Percentiles rank a stretch among this genome's conserved stretches.
These are phyloP conservation scores for Pitangus sulphuratus DNA, from an alignment of 2,797 vertebrate species.

Conservation along the genomic window DNA sequence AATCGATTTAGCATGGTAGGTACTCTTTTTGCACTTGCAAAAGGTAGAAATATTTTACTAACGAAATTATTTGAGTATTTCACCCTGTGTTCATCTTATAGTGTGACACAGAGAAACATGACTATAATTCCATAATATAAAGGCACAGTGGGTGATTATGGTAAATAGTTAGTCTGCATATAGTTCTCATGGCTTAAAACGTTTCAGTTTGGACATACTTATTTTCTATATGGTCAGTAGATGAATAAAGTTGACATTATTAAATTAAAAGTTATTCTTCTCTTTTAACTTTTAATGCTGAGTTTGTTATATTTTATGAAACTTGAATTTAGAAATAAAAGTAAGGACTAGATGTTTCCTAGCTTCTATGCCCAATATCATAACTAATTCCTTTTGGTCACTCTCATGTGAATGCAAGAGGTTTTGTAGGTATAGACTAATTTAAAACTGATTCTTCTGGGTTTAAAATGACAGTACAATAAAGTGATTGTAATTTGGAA, in stretches of 20 bases:
- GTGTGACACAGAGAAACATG: not conserved
- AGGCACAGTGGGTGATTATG: not conserved
- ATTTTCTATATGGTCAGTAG: not conserved
- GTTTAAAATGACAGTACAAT: not conserved
- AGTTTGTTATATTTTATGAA: not conserved
- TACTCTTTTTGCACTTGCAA: not conserved
- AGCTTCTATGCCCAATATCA: not conserved
- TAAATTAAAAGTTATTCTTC: not conserved
- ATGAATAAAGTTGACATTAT: not conserved
- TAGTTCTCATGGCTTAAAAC: not conserved
- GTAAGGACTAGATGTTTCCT: not conserved
- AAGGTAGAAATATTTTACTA: not conserved
- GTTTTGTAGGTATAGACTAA: not conserved
- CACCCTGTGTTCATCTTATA: not conserved
- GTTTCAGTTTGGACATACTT: not conserved
- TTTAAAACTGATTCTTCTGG: not conserved
- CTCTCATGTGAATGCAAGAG: not conserved
- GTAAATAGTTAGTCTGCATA: not conserved
- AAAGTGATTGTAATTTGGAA: not conserved
- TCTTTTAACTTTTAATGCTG: not conserved
- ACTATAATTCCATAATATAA: not conserved
- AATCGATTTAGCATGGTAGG: slow-evolving; percentile 89
- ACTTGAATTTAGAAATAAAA: not conserved
- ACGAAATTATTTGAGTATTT: not conserved
- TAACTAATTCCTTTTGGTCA: not conserved